Evolutionary conservation across 2,113 vertebrate species (phyloP).

Genomic region (Gobio gobio): DNA sequence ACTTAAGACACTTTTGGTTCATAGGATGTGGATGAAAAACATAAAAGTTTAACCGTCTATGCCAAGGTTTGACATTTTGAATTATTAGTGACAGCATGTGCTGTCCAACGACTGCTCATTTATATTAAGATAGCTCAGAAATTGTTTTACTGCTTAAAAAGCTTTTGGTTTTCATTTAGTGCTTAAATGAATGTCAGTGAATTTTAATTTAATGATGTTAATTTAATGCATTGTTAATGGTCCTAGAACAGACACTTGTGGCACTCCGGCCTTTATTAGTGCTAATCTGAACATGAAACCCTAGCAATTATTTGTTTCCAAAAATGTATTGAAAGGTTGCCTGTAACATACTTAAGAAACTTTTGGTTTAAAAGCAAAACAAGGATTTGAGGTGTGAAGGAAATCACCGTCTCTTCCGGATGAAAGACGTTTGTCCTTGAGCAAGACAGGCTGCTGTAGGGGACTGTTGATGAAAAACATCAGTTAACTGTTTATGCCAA

Average conservation of each 20-base stretch:
- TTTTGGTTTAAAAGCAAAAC: background rate
- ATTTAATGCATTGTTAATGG: background rate
- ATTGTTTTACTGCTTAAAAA: background rate
- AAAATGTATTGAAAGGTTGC: background rate
- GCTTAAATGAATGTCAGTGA: background rate
- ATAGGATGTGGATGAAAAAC: background rate
- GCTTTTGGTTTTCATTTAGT: background rate
- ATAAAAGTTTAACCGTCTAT: background rate
- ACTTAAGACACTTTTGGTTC: background rate
- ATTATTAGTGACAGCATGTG: conserved; percentile 59
- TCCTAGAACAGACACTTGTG: background rate
- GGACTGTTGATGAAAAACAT: background rate
- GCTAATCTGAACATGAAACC: background rate
- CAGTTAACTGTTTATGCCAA: background rate
- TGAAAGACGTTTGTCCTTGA: background rate
- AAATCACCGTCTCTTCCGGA: background rate
- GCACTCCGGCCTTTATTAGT: background rate
- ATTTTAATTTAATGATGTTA: conserved; percentile 44
- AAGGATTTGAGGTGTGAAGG: background rate
- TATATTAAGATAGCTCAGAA: background rate
- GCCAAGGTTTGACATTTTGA: background rate
- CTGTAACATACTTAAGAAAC: background rate
- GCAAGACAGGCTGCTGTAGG: background rate
- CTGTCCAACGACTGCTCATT: background rate
- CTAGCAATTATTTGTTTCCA: background rate